These are phyloP conservation scores for Eriosoma lanigerum DNA, from an alignment of 1,140 invertebrate genomes.

Conservation along the genomic window DNA sequence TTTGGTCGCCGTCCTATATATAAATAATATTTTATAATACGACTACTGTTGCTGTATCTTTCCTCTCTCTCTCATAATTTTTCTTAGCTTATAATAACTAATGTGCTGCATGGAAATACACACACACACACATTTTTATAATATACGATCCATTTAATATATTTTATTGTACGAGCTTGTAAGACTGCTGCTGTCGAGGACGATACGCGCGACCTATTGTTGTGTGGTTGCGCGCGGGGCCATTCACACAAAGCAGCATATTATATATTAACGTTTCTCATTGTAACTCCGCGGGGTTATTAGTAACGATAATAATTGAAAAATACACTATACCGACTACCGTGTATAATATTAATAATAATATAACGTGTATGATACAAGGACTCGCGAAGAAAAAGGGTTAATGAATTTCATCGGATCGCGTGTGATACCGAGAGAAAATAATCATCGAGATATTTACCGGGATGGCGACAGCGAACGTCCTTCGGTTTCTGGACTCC, in stretches of 20 bases:
- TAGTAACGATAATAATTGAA: slow-evolving; percentile 44
- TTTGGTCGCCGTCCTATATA: not conserved
- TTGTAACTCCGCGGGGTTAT: slow-evolving; percentile 48
- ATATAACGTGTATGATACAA: no score
- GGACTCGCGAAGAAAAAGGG: not conserved
- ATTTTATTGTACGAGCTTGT: no score
- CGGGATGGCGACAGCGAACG: not conserved
- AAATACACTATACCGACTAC: slow-evolving; percentile 15
- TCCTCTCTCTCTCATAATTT: not conserved
- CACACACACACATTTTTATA: not conserved
- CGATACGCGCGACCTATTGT: slow-evolving; percentile 34
- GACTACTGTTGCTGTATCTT: not conserved
- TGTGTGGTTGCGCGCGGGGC: slow-evolving; percentile 4
- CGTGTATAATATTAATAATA: not conserved
- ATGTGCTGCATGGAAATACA: not conserved
- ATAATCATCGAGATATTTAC: slow-evolving; percentile 14
- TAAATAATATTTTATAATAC: not conserved
- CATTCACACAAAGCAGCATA: slow-evolving; percentile 17
- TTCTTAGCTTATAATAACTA: slow-evolving; percentile 8
- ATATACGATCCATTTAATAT: no score
- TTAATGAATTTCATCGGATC: slow-evolving; percentile 39
- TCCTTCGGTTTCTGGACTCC: not conserved
- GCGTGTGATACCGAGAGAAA: not conserved
- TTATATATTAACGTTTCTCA: not conserved
- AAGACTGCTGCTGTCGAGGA: not conserved